Percentiles rank a stretch among this genome's conserved stretches.
phyloP scores from a whole-genome alignment of 2,113 vertebrate genomes.

The Emydura subglobosa region DNA sequence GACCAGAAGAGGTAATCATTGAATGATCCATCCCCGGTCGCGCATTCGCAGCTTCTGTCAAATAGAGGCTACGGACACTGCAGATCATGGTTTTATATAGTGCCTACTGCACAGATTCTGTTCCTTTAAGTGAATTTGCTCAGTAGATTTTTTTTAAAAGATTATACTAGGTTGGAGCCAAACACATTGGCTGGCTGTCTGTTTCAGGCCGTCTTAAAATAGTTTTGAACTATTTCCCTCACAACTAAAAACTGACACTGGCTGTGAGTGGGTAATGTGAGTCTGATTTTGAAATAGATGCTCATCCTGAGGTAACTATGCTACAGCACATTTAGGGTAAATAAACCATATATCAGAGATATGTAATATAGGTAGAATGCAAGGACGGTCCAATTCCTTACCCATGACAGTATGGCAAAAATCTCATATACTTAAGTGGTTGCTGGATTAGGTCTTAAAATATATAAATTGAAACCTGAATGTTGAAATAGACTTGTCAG shows the following conservation, averaged over 20 bases:
- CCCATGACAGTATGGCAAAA: neutral
- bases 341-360: neutral
- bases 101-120: neutral
- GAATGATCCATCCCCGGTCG: too few species aligned
- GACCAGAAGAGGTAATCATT: too few species aligned
- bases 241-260: neutral
- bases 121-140: neutral
- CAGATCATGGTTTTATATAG: neutral
- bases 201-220: constrained; percentile 7
- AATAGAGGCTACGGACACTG: too few species aligned
- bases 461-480: constrained; percentile 13
- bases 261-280: neutral
- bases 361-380: neutral
- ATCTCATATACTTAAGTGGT: constrained; percentile 6
- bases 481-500: constrained; percentile 15
- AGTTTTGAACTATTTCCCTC: constrained; percentile 30
- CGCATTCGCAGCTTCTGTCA: too few species aligned
- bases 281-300: constrained; percentile 15
- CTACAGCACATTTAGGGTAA: neutral
- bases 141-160: neutral
- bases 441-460: neutral
- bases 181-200: neutral
- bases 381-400: neutral
- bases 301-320: constrained; percentile 19
- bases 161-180: neutral